Evolutionary conservation across 1,140 invertebrate species (phyloP).

Genomic region (Mizuhopecten yessoensis): DNA sequence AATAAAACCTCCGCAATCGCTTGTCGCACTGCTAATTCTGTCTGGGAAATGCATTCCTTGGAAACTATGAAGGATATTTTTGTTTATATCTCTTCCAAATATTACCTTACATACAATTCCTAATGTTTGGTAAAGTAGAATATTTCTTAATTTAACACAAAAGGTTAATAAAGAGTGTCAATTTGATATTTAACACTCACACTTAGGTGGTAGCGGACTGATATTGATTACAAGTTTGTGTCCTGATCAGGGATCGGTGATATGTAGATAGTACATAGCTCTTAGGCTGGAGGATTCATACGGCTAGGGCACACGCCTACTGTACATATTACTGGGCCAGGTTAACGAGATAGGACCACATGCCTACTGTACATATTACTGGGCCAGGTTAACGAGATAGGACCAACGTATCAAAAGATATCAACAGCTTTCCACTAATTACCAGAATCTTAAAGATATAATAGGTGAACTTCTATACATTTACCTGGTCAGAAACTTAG

Average conservation of each 20-base stretch:
- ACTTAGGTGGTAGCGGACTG: background rate
- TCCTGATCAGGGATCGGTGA: too few species aligned
- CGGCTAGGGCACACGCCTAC: too few species aligned
- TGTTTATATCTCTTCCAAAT: background rate
- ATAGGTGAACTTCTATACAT: too few species aligned
- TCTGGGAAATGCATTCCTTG: background rate
- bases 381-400: too few species aligned
- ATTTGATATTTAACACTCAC: background rate
- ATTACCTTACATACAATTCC: background rate
- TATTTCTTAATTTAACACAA: background rate
- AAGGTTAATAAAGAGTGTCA: background rate
- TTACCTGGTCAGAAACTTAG: too few species aligned
- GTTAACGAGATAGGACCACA: too few species aligned
- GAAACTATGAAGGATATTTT: background rate
- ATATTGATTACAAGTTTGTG: slow-evolving; percentile 8
- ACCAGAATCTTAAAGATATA: too few species aligned
- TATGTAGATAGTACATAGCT: background rate
- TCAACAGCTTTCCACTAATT: too few species aligned
- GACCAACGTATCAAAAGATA: too few species aligned
- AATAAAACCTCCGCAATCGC: slow-evolving; percentile 10
- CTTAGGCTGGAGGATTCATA: background rate
- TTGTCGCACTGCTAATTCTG: background rate
- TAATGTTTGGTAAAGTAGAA: background rate
- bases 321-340: too few species aligned
- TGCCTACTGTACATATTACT: too few species aligned